These are phyloP conservation scores for Elephas maximus DNA, from an alignment of 2,113 vertebrate species.

Conservation along the genomic window DNA sequence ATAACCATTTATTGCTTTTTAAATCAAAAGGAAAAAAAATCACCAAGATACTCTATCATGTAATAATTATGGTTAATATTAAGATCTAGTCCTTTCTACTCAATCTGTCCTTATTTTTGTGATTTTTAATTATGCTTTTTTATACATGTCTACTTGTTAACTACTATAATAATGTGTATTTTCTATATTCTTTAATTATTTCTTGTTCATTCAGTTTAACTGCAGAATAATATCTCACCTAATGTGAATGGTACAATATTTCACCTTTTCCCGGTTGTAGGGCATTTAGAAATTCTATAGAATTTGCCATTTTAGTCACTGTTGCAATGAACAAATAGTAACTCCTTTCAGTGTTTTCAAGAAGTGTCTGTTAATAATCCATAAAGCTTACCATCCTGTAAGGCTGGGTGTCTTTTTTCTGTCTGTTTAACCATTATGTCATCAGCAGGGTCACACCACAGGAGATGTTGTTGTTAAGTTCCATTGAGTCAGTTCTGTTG, in stretches of 20 bases:
- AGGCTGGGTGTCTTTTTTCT: background rate
- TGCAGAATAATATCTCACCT: background rate
- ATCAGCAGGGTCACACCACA: background rate
- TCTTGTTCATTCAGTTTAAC: background rate
- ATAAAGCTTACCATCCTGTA: background rate
- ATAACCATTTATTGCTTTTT: background rate
- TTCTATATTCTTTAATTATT: background rate
- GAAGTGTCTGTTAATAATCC: background rate
- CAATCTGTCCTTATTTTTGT: background rate
- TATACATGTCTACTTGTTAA: background rate
- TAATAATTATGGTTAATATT: too few relatives aligned
- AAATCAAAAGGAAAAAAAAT: background rate
- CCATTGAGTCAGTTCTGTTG: too few relatives aligned
- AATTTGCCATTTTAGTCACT: background rate
- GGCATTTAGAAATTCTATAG: background rate
- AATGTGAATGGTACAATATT: background rate
- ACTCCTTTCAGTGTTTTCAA: background rate
- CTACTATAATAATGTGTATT: background rate
- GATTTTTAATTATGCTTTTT: background rate
- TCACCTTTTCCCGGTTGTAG: background rate
- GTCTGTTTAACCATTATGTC: background rate
- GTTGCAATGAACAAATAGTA: background rate
- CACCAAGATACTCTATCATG: background rate
- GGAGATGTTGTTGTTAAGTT: background rate
- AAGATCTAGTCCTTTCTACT: background rate